Conservation (phyloP, 2,888 invertebrate species). For the Epirrhoe tristata region DNA sequence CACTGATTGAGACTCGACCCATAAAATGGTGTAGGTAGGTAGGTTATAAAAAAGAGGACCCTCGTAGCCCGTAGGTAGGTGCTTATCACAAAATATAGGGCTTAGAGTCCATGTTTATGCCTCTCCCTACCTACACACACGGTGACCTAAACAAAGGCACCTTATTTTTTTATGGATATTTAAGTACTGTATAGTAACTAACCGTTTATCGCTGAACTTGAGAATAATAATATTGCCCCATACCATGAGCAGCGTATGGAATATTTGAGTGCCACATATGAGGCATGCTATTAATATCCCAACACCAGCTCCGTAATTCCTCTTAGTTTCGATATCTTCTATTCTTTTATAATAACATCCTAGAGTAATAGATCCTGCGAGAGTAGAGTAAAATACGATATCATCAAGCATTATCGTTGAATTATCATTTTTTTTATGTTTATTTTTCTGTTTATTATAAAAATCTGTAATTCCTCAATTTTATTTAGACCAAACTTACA, state of each 20-base stretch:
- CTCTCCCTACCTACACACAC: too few species aligned
- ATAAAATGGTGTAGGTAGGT: too few species aligned
- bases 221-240: conserved; percentile 87
- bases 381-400: conserved; percentile 59
- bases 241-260: conserved; percentile 86
- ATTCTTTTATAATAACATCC: conserved; percentile 86
- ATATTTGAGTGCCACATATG: conserved; percentile 86
- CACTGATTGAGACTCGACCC: too few species aligned
- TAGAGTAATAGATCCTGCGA: conserved; percentile 82
- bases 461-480: conserved; percentile 5
- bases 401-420: conserved; percentile 51
- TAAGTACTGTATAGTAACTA: conserved; percentile 37
- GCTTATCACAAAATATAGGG: too few species aligned
- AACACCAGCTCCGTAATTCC: conserved; percentile 85
- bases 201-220: conserved; percentile 83
- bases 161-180: too few species aligned
- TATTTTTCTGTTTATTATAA: neutral
- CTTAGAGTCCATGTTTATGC: too few species aligned
- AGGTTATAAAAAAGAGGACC: too few species aligned
- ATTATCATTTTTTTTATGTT: conserved; percentile 28
- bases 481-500: conserved; percentile 13
- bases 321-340: conserved; percentile 75
- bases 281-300: conserved; percentile 85
- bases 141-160: too few species aligned
- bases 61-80: too few species aligned